A percentile compares a stretch with the other conserved stretches of the same genome.
These are phyloP conservation scores for Spodoptera frugiperda DNA, from an alignment of 1,140 invertebrate species.

Conservation along the genomic window DNA sequence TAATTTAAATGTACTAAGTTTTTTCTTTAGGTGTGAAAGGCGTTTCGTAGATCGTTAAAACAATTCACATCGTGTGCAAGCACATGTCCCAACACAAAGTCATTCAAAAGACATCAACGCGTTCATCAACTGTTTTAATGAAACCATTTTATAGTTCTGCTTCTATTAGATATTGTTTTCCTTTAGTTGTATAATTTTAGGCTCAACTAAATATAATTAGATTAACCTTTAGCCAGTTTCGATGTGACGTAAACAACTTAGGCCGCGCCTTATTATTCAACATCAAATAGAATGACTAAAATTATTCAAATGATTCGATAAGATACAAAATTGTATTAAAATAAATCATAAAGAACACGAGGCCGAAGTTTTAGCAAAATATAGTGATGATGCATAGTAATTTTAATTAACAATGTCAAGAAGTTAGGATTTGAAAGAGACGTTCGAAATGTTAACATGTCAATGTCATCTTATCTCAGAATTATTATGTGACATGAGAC, in stretches of 20 bases:
- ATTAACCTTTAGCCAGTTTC: conserved; percentile 17
- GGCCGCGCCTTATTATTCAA: conserved; percentile 30
- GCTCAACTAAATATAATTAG: not conserved
- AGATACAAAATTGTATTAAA: not conserved
- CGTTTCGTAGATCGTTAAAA: not conserved
- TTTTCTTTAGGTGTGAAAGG: not conserved
- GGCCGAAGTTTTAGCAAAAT: conserved; percentile 13
- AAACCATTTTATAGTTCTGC: not conserved
- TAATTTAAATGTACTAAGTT: too few species aligned
- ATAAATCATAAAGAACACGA: conserved; percentile 5
- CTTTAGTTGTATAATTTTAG: conserved; percentile 17
- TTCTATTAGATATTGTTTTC: not conserved
- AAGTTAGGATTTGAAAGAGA: not conserved
- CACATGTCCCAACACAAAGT: conserved; percentile 20
- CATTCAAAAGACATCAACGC: conserved; percentile 51
- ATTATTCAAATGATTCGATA: conserved; percentile 25
- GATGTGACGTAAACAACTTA: conserved; percentile 2
- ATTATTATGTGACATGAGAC: not conserved
- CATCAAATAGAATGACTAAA: conserved; percentile 6
- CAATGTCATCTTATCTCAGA: not conserved
- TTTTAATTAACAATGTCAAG: conserved; percentile 13
- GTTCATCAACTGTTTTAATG: conserved; percentile 11
- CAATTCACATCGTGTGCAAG: conserved; percentile 1
- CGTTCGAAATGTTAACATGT: not conserved
- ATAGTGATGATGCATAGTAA: not conserved